These are phyloP conservation scores for Megaustenia siamemsis DNA, from an alignment of 2,888 invertebrate species.

Conservation along the genomic window DNA sequence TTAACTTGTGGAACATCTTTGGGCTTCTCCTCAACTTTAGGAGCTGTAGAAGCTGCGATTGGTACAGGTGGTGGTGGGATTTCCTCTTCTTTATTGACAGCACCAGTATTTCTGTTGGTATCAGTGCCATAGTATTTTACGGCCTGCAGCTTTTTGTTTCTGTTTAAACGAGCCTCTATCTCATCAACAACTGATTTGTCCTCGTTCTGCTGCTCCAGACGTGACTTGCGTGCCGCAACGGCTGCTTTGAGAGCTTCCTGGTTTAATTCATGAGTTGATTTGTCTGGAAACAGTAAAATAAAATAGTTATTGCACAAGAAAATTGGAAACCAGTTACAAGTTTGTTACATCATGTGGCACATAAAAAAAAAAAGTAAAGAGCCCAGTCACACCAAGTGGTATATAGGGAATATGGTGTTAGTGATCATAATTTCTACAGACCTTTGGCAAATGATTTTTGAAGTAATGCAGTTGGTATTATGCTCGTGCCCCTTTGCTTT, in stretches of 20 bases:
- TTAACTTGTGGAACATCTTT: conserved; percentile 36
- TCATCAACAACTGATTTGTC: conserved; percentile 69
- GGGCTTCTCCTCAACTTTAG: background rate
- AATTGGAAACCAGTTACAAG: too few species aligned
- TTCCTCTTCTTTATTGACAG: conserved; percentile 32
- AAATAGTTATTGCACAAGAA: background rate
- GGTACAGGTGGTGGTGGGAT: background rate
- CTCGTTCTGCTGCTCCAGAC: conserved; percentile 69
- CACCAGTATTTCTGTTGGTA: conserved; percentile 48
- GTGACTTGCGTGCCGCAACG: conserved; percentile 72
- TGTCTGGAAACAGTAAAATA: conserved; percentile 45
- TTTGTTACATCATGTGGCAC: too few species aligned
- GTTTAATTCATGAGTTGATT: conserved; percentile 58
- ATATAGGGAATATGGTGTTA: too few species aligned
- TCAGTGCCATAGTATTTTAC: conserved; percentile 68
- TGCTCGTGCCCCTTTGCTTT: too few species aligned
- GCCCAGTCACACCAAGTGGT: too few species aligned
- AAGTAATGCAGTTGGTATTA: too few species aligned
- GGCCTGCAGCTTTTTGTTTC: conserved; percentile 75
- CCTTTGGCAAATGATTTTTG: too few species aligned
- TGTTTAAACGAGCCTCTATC: conserved; percentile 74
- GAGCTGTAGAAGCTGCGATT: background rate
- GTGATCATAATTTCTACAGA: too few species aligned
- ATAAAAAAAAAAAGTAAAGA: too few species aligned
- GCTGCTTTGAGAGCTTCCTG: conserved; percentile 77